Conservation (phyloP, 2,797 vertebrate genomes). For the Philypnodon macrostomus region DNA sequence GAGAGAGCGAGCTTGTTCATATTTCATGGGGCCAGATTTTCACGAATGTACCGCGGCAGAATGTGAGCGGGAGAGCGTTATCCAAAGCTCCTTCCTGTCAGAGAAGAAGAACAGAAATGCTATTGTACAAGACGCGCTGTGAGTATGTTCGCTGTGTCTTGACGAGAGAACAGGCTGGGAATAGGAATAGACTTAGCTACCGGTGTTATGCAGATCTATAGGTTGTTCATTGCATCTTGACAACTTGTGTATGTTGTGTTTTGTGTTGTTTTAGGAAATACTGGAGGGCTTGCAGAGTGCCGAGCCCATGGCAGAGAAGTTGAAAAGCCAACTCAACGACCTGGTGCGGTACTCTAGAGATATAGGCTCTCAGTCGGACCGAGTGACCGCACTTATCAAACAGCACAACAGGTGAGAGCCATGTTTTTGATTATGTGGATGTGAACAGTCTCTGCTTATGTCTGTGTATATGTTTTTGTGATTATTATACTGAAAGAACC, state of each 20-base stretch:
- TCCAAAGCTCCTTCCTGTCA: constrained; percentile 69
- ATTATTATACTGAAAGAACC: too few relatives aligned
- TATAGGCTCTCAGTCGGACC: constrained; percentile 84
- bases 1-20: constrained; percentile 55
- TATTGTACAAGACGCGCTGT: constrained; percentile 73
- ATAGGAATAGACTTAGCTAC: constrained; percentile 62
- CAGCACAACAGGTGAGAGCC: constrained; percentile 91
- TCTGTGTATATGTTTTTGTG: constrained; percentile 1
- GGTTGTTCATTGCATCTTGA: constrained; percentile 38
- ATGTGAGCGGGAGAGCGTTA: constrained; percentile 72
- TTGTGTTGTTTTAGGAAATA: constrained; percentile 80
- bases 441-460: constrained; percentile 3
- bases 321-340: constrained; percentile 91
- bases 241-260: constrained; percentile 52
- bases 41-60: constrained; percentile 67
- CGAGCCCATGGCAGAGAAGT: constrained; percentile 87
- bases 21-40: constrained; percentile 72
- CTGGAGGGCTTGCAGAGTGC: constrained; percentile 83
- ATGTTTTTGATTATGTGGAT: neutral
- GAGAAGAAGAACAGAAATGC: constrained; percentile 75
- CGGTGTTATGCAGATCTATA: constrained; percentile 55
- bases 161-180: constrained; percentile 32
- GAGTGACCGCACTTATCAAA: constrained; percentile 90
- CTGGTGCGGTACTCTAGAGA: constrained; percentile 93
- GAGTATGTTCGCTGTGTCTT: constrained; percentile 57